Base-by-base conservation (phyloP, 2,797 vertebrate genomes). In the Chelidonichthys spinosus region DNA sequence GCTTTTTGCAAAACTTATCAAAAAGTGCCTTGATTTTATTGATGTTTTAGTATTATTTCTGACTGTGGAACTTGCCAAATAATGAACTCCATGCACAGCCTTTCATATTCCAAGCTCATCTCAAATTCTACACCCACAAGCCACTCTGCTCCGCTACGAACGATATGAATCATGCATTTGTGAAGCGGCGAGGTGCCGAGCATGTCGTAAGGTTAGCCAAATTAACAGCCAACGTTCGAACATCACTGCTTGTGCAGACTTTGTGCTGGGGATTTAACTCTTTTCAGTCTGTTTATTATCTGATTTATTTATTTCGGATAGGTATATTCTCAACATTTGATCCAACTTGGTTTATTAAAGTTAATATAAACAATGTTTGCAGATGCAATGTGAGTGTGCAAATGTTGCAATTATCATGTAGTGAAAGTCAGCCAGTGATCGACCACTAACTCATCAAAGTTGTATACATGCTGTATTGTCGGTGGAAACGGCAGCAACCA, bases 91-190 rank as follows among this genome's bases (percentile, higher is more conserved):
- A 37, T 1, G 35, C 54, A 43, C 37, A 71, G 39, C 66, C 42
- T 69, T 72, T 78, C 14, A 65, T 64, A 76, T 78, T 85, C 77
- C 17, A 43, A 61, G 17, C 39, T 55, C 43, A 68, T 76, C 39
- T 80, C 47, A 36, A 81, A 75, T 81, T 79, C 44, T 59, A 76
- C 74, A 50, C 63, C 76, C 76, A 79, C 69, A 61, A 42, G 69
- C 64, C 56, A 54, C 82, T 85, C 54, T 33, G 59, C 43, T 68
- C 49, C 17, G 52, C 52, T 39, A 35, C 7, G 0, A 63, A 63
- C 43, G 4, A 40, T 70, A 71, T 78, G 71, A 88, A 52, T 82
- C 73, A 79, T 76, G 36, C 33, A 71, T 72, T 50, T 63, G 11
- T 43, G 49, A 76, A 60, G 39, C 55, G 62, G 56, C 3, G 43